These are phyloP conservation scores for Apamea anceps DNA, from an alignment of 2,888 invertebrate genomes.

Conservation along the genomic window DNA sequence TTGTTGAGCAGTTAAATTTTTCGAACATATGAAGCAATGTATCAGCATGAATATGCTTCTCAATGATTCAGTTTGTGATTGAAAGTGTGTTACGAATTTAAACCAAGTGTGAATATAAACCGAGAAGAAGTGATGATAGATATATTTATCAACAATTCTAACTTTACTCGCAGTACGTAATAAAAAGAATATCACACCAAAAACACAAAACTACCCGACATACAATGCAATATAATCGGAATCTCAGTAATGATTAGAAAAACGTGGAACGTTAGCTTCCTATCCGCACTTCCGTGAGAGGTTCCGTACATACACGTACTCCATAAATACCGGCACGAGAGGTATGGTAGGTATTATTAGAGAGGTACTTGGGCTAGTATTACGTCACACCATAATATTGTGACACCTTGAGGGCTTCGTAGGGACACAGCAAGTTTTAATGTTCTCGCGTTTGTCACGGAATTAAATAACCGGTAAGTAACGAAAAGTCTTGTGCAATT, in stretches of 20 bases:
- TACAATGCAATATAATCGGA: conserved; percentile 41
- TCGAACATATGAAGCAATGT: too few species aligned
- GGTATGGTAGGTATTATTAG: conserved; percentile 27
- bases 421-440: conserved; percentile 16
- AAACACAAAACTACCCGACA: conserved; percentile 25
- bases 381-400: conserved; percentile 51
- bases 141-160: background rate
- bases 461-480: conserved; percentile 3
- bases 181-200: conserved; percentile 5
- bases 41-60: background rate
- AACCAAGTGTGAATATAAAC: background rate
- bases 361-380: conserved; percentile 39
- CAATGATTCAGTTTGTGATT: background rate
- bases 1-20: background rate
- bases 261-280: conserved; percentile 71
- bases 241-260: conserved; percentile 60
- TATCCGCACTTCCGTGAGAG: conserved; percentile 70
- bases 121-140: background rate
- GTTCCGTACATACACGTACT: conserved; percentile 25
- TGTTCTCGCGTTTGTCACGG: background rate
- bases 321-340: conserved; percentile 40
- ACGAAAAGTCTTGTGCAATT: conserved; percentile 19
- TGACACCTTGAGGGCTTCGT: conserved; percentile 40
- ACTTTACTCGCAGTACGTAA: background rate
- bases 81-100: background rate